Evolutionary conservation across 2,113 vertebrate species (phyloP).

Genomic region (Actenoides hombroni): DNA sequence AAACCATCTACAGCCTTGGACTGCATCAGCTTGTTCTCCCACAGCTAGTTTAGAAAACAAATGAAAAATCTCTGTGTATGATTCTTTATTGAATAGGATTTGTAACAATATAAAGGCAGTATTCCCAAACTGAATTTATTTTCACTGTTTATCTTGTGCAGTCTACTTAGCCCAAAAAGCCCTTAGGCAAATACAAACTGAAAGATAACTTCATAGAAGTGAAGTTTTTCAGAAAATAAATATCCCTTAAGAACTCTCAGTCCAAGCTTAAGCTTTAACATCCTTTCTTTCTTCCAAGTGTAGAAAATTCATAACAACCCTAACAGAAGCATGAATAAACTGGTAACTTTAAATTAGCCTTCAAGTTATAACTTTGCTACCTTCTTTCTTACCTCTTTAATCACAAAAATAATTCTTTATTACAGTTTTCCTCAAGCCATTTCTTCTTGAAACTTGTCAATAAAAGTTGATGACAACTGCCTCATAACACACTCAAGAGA

Average conservation of each 20-base stretch:
- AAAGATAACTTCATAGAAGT: not conserved
- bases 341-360: not conserved
- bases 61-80: not conserved
- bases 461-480: not conserved
- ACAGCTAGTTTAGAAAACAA: slow-evolving; percentile 80
- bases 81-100: not conserved
- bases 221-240: not conserved
- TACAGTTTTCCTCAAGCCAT: not conserved
- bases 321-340: not conserved
- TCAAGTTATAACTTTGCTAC: not conserved
- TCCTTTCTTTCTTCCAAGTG: not conserved
- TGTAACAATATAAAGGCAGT: not conserved
- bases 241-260: not conserved
- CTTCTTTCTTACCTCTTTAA: not conserved
- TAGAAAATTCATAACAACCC: not conserved
- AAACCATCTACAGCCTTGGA: slow-evolving; percentile 98
- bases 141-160: not conserved
- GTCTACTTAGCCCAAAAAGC: not conserved
- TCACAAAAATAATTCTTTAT: not conserved
- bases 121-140: not conserved
- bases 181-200: not conserved
- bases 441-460: not conserved
- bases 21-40: slow-evolving; percentile 98
- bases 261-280: not conserved
- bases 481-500: not conserved